Percentiles rank a stretch among this genome's conserved stretches.
phyloP scores from a whole-genome alignment of 2,888 invertebrate genomes.

The Nineta flava region DNA sequence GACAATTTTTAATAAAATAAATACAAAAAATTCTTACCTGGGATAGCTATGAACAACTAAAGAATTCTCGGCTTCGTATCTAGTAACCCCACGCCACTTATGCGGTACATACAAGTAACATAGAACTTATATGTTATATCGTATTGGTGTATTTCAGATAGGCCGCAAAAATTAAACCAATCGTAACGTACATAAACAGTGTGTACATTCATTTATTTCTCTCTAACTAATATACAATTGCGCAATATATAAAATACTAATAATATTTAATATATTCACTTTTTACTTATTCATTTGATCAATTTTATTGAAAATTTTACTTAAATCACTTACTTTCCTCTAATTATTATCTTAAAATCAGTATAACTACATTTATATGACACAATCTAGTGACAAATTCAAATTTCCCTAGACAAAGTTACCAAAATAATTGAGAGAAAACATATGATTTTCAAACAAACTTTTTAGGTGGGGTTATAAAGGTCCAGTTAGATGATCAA shows the following conservation, averaged over 20 bases:
- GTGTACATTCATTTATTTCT: conserved; percentile 36
- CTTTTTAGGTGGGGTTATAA: not conserved
- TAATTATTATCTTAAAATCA: too few relatives aligned
- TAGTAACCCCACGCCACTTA: conserved; percentile 47
- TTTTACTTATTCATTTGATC: too few relatives aligned
- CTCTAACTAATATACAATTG: conserved; percentile 28
- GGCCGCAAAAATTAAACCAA: conserved; percentile 41
- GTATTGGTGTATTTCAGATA: conserved; percentile 41
- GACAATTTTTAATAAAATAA: conserved; percentile 33
- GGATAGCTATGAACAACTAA: conserved; percentile 37
- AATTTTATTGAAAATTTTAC: too few relatives aligned
- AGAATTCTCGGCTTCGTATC: conserved; percentile 42
- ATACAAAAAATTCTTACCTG: conserved; percentile 44
- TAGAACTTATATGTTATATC: conserved; percentile 20
- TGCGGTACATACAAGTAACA: conserved; percentile 38
- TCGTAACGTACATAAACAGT: conserved; percentile 26
- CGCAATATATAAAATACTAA: conserved; percentile 18
- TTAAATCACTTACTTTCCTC: not conserved
- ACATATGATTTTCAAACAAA: conserved; percentile 1
- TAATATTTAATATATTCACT: too few relatives aligned
- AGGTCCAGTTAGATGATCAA: too few relatives aligned
- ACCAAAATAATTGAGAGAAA: conserved; percentile 2
- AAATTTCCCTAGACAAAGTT: not conserved
- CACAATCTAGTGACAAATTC: not conserved
- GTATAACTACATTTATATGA: not conserved